Conservation (phyloP, 2,888 invertebrate species). For the Drosophila atripex region DNA sequence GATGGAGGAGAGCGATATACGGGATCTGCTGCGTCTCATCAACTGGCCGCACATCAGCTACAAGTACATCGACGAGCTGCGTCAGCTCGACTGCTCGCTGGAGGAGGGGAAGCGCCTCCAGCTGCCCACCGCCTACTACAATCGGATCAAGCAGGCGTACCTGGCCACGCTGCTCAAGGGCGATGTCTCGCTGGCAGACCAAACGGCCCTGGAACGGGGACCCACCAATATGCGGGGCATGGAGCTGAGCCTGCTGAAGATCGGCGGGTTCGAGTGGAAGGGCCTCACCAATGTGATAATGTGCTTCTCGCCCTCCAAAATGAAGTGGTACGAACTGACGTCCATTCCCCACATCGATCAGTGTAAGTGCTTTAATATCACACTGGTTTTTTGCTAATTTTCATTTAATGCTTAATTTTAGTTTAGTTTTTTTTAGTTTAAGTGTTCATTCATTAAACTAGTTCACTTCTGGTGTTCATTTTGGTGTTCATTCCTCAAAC, state of each 20-base stretch:
- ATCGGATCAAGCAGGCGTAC: slow-evolving; percentile 33
- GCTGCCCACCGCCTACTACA: slow-evolving; percentile 25
- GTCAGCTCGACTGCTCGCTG: slow-evolving; percentile 49
- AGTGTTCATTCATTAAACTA: too few species aligned
- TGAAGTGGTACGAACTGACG: slow-evolving; percentile 87
- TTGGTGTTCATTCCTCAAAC: too few species aligned
- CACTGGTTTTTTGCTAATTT: background rate
- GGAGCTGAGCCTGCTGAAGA: slow-evolving; percentile 88
- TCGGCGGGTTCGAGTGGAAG: slow-evolving; percentile 88
- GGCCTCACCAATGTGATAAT: slow-evolving; percentile 89
- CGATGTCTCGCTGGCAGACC: slow-evolving; percentile 1
- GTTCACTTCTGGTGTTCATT: too few species aligned
- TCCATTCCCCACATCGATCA: slow-evolving; percentile 90
- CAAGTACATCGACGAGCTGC: slow-evolving; percentile 47
- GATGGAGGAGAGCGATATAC: slow-evolving; percentile 42
- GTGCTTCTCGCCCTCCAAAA: slow-evolving; percentile 86
- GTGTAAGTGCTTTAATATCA: slow-evolving; percentile 81
- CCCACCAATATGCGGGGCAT: slow-evolving; percentile 87
- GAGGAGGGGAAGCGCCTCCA: slow-evolving; percentile 30
- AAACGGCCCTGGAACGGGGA: slow-evolving; percentile 21
- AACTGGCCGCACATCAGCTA: slow-evolving; percentile 56
- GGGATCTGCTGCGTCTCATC: slow-evolving; percentile 53
- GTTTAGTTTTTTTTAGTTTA: too few species aligned
- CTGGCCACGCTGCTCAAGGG: slow-evolving; percentile 33
- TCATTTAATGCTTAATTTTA: background rate